A percentile compares a stretch with the other conserved stretches of the same genome.
Conservation (phyloP, 2,888 invertebrate genomes). For the Chalcis sispes region DNA sequence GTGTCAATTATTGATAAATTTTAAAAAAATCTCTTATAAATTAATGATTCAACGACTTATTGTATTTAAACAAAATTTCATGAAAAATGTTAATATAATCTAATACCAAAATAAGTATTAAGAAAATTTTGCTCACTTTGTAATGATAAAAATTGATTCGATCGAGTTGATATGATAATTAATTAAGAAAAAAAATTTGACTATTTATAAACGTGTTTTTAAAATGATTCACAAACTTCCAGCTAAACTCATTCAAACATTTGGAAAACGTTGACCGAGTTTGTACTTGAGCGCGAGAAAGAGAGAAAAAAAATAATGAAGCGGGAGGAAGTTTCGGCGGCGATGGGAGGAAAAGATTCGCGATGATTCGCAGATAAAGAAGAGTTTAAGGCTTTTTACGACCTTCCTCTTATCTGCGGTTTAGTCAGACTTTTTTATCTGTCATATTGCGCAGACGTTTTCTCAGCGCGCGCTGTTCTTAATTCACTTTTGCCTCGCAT, state of each 20-base stretch:
- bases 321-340: constrained; percentile 50
- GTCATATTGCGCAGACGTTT: background rate
- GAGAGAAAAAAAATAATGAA: constrained; percentile 2
- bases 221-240: constrained; percentile 12
- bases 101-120: too few species aligned
- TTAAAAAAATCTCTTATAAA: too few species aligned
- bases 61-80: too few species aligned
- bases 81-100: too few species aligned
- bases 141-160: too few species aligned
- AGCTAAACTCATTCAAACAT: background rate
- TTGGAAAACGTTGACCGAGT: constrained; percentile 15
- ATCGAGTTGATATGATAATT: too few species aligned
- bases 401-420: constrained; percentile 3
- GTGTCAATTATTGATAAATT: too few species aligned
- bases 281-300: too few species aligned
- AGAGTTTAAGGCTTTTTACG: constrained; percentile 38
- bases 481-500: background rate
- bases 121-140: too few species aligned
- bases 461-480: constrained; percentile 3
- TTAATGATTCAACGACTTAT: too few species aligned
- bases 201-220: too few species aligned
- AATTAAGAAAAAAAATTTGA: too few species aligned
- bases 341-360: constrained; percentile 46
- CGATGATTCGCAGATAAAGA: constrained; percentile 45
- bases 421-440: constrained; percentile 21